Conservation (phyloP, 2,888 invertebrate genomes). For the Carcina quercana region DNA sequence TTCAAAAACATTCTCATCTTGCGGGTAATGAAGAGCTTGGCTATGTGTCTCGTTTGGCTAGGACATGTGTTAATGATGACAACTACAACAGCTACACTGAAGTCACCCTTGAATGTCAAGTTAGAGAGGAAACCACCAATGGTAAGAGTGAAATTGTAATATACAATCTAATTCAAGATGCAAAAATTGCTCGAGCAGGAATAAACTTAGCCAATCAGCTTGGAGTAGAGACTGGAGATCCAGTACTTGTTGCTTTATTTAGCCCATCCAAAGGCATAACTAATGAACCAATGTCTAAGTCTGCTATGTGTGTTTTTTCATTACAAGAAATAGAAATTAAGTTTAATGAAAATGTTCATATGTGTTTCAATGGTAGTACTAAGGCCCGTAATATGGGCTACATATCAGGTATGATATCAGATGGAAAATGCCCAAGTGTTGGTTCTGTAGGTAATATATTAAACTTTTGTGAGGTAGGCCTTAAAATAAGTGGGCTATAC, state of each 20-base stretch:
- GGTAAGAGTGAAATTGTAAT: constrained; percentile 70
- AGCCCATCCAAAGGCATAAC: constrained; percentile 92
- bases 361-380: constrained; percentile 96
- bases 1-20: constrained; percentile 94
- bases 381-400: constrained; percentile 94
- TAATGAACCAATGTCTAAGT: constrained; percentile 86
- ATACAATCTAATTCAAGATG: constrained; percentile 95
- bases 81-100: constrained; percentile 98
- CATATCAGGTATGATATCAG: constrained; percentile 92
- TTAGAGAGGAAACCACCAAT: constrained; percentile 74
- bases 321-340: constrained; percentile 92
- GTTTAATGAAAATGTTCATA: constrained; percentile 97
- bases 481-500: constrained; percentile 92
- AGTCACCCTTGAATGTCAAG: constrained; percentile 91
- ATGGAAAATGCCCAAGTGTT: constrained; percentile 91
- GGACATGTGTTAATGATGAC: constrained; percentile 95
- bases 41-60: constrained; percentile 90
- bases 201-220: constrained; percentile 87
- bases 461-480: constrained; percentile 93
- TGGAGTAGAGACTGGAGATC: constrained; percentile 85
- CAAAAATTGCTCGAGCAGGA: constrained; percentile 90
- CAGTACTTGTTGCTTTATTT: constrained; percentile 91
- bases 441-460: constrained; percentile 93
- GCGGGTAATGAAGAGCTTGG: constrained; percentile 92
- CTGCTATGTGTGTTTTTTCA: constrained; percentile 95